Base-by-base conservation (phyloP, 1,140 invertebrate species). In the Wiebesia pumilae region DNA sequence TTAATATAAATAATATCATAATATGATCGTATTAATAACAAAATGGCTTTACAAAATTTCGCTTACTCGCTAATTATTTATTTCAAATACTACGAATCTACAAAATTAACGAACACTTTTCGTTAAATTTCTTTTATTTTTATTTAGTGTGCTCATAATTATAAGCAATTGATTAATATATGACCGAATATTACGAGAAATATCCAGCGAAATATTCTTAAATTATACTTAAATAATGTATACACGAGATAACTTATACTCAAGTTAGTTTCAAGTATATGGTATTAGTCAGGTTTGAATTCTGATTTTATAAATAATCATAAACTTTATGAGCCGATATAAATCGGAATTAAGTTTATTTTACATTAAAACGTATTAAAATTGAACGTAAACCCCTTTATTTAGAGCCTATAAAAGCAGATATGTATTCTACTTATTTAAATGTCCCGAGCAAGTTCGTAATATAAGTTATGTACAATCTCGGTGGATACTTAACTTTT, bases 291-390 rank as follows among this genome's bases (percentile, higher is more conserved):
- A 27, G 27, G 14, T 33, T 35, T 27, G 7, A 73, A 38, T 40
- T 40, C 14, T 33, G 38, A 40, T 73, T 73, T 40, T 73, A 33
- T 40, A 73, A 73, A 73, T 24, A 38, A 73, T 35, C 19, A 14
- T 73, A 38, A 73, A 73, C 4, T 73, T 73, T 27, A 73, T 38
- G 6, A 40, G 19, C 19, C 4, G 21, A 73, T 73, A 73, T 38
- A 38, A 30, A 73, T 38, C 4, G 3, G n/a, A 24, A 12, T 40
- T 40, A 71, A 71, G 6, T 71, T 71, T 71, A 33, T 33, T 71
- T 71, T 71, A 71, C 33, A 38, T 71, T 35, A 73, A 40, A 73
- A 40, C 40, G 16, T 40, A 73, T 73, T 73, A 38, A 73, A 73
- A 38, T 40, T 40, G 19, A 69, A 14, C 6, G 35, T 16, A 69